phyloP scores from a whole-genome alignment of 1,140 invertebrate species.

The Drosophila sechellia region DNA sequence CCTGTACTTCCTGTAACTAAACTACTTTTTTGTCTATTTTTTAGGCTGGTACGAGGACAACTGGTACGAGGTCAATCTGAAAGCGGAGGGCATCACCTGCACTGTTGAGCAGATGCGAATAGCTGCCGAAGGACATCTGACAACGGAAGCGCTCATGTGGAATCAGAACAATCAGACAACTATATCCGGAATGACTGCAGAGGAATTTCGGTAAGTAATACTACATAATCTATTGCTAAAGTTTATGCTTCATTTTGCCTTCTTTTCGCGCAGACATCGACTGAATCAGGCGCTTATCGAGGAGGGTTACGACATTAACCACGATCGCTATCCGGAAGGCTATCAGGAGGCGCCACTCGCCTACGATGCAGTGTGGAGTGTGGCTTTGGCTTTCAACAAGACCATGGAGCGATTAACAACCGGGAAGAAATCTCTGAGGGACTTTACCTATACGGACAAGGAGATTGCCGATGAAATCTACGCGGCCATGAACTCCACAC shows the following conservation, averaged over 20 bases:
- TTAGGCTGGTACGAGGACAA: slow-evolving; percentile 99
- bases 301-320: slow-evolving; percentile 92
- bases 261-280: slow-evolving; percentile 86
- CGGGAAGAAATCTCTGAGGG: slow-evolving; percentile 92
- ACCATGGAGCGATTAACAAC: slow-evolving; percentile 94
- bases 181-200: slow-evolving; percentile 95
- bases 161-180: slow-evolving; percentile 96
- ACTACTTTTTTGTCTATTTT: too few relatives aligned
- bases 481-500: slow-evolving; percentile 98
- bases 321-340: slow-evolving; percentile 94
- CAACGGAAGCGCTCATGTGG: slow-evolving; percentile 99
- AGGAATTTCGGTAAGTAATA: slow-evolving; percentile 87
- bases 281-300: slow-evolving; percentile 92
- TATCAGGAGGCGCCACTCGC: slow-evolving; percentile 99
- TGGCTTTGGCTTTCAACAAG: slow-evolving; percentile 98
- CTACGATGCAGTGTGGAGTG: slow-evolving; percentile 99
- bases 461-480: slow-evolving; percentile 98
- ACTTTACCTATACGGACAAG: slow-evolving; percentile 99
- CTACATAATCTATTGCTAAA: background rate
- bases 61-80: slow-evolving; percentile 97
- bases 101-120: slow-evolving; percentile 95
- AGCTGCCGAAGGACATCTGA: slow-evolving; percentile 98
- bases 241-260: too few relatives aligned
- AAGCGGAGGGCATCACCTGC: slow-evolving; percentile 95
- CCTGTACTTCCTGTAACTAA: background rate